Base-by-base conservation (phyloP, 2,113 vertebrate genomes). In the Ceyx melanurus region DNA sequence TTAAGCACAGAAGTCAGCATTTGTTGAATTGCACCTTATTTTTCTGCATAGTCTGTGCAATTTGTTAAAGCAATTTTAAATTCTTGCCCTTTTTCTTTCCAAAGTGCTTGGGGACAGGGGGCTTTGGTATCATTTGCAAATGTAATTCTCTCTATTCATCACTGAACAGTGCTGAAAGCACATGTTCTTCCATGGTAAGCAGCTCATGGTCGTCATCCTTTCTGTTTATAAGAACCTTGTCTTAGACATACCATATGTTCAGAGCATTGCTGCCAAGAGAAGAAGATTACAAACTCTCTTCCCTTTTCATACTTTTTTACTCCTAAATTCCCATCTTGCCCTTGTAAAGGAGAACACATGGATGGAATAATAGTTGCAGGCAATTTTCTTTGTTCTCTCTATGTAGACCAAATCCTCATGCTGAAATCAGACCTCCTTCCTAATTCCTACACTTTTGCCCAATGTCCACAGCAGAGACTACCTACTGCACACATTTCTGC, bases 171-270 rank as follows among this genome's bases (percentile, higher is more conserved):
- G 88, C 85, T 56, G 82, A 86, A 95, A 96, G 88, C 95, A 95
- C 95, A 92, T 86, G 83, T 84, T 95, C 89, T 76, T 82, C 85
- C 71, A 51, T 56, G 73, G 60, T 67, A 89, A 92, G 94, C 76
- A 91, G 85, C 79, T 80, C 95, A 86, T 33, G 74, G 88, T 86
- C 31, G 6, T 62, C 88, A 92, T 88, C 88, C 81, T 79, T 79
- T 54, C 60, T 6, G 70, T 79, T 92, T 89, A 0, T 82, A 86
- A 92, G 95, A 96, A 84, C 73, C 86, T 89, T 84, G 83, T 86
- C 92, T 92, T 86, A 65, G 88, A 94, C 86, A 42, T 25, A 78
- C 86, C 93, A 94, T 96, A 96, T 95, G 94, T 78, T 94, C 90
- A 65, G 54, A 84, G 66, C 42, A 35, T 21, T 72, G 73, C 90